These are phyloP conservation scores for Strongylocentrotus purpuratus DNA, from an alignment of 35 echinoderm and acorn worm species.

Conservation along the genomic window DNA sequence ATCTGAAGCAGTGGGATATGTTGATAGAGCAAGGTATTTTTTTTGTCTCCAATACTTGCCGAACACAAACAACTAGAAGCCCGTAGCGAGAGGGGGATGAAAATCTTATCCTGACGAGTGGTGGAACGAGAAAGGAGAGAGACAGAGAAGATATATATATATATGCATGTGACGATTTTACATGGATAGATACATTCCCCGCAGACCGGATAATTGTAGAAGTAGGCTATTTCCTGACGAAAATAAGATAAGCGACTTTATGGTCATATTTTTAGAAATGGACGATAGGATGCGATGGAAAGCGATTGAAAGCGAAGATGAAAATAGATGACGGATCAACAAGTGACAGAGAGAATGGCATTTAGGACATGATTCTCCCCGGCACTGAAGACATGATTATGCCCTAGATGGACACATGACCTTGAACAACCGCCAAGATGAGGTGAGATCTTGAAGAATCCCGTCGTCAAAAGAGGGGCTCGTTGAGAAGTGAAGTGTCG, in stretches of 20 bases:
- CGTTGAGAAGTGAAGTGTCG: slow-evolving; percentile 27
- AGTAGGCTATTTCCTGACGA: not conserved
- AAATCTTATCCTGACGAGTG: too few relatives aligned
- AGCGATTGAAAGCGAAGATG: not conserved
- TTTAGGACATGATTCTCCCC: not conserved
- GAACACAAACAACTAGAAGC: too few relatives aligned
- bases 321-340: not conserved
- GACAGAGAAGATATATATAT: too few relatives aligned
- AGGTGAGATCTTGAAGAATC: not conserved
- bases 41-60: too few relatives aligned
- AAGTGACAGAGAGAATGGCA: not conserved
- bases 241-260: not conserved
- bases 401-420: not conserved
- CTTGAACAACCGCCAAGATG: not conserved
- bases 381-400: not conserved
- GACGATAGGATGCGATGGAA: not conserved
- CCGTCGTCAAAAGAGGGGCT: not conserved
- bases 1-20: too few relatives aligned
- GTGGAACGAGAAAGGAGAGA: too few relatives aligned
- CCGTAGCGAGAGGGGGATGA: too few relatives aligned
- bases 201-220: not conserved
- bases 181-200: not conserved
- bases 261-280: not conserved
- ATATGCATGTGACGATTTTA: not conserved
- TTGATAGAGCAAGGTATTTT: too few relatives aligned